These are phyloP conservation scores for Petrolisthes manimaculis DNA, from an alignment of 2,888 invertebrate species.

Conservation along the genomic window DNA sequence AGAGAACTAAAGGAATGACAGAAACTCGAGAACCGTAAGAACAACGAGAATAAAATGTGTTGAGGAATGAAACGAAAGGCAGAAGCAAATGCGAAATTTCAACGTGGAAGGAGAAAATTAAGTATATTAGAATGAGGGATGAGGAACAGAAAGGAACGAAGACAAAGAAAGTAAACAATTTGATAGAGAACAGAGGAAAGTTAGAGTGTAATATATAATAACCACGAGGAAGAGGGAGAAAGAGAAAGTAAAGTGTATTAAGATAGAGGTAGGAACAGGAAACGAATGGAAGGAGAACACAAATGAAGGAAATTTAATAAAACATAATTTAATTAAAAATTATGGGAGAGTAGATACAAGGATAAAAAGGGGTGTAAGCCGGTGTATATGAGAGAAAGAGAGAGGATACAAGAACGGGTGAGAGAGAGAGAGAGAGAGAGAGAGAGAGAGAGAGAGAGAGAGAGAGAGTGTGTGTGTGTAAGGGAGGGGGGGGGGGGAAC, in stretches of 20 bases:
- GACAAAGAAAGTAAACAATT: too few species aligned
- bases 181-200: neutral
- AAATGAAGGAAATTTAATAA: constrained; percentile 4
- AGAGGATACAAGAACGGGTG: neutral
- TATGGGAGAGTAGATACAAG: constrained; percentile 19
- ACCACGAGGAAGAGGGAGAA: neutral
- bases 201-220: neutral
- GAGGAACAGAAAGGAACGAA: constrained; percentile 3
- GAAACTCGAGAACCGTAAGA: too few species aligned
- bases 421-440: neutral
- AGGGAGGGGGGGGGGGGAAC: neutral
- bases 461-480: neutral
- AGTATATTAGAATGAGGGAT: neutral
- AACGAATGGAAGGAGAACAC: neutral
- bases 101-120: too few species aligned
- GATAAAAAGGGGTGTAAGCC: neutral
- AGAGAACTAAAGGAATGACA: too few species aligned
- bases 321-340: neutral
- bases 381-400: neutral
- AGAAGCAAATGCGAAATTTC: too few species aligned
- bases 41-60: too few species aligned
- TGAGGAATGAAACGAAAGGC: too few species aligned
- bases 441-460: neutral
- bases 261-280: neutral
- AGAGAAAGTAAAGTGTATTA: neutral